Evolutionary conservation across 2,797 vertebrate genomes (phyloP), one percentile per base, ranked within the genome.

Genomic region (Onychomys arenicola): DNA sequence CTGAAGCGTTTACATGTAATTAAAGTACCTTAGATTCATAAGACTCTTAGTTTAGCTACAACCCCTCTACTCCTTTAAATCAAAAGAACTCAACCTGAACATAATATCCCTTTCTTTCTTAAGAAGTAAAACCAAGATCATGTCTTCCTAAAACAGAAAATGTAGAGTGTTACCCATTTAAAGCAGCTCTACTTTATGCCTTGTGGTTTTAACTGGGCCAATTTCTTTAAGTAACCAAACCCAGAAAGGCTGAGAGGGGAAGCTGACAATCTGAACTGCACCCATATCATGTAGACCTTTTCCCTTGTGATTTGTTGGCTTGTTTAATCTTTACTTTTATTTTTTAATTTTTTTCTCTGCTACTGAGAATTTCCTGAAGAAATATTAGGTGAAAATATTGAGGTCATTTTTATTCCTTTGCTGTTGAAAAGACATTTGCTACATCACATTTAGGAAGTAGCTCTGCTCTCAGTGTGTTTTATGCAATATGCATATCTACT

Each of bases 181-280:
- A 84, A 90, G 89, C 71, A 91, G 71, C 73, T 88, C 75, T 80
- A 89, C 95, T 96, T 96, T 94, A 94, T 93, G 86, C 49, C 80
- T 93, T 43, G 3, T 57, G 88, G 49, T 95, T 97, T 97, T 95
- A 95, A 97, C 91, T 95, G 59, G 83, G 78, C 84, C 84, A 71
- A 71, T 65, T 96, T 97, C 91, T 97, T 96, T 96, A 97, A 97
- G 90, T 90, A 96, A 94, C 59, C n/a, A 49, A 97, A 91, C 71
- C 63, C 0, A 75, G 59, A 75, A 23, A 89, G n/a, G 27, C 71
- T 97, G 87, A 81, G 80, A 92, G 86, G 46, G 80, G 59, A 97
- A 88, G 86, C 34, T 78, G 91, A 96, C 67, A 83, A 84, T 75
- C 82, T 49, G 91, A 94, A 76, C 16, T 67, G 37, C 40, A 75